A percentile compares a stretch with the other conserved stretches of the same genome.
phyloP scores from a whole-genome alignment of 2,888 invertebrate genomes.

The Caenorhabditis sp. region DNA sequence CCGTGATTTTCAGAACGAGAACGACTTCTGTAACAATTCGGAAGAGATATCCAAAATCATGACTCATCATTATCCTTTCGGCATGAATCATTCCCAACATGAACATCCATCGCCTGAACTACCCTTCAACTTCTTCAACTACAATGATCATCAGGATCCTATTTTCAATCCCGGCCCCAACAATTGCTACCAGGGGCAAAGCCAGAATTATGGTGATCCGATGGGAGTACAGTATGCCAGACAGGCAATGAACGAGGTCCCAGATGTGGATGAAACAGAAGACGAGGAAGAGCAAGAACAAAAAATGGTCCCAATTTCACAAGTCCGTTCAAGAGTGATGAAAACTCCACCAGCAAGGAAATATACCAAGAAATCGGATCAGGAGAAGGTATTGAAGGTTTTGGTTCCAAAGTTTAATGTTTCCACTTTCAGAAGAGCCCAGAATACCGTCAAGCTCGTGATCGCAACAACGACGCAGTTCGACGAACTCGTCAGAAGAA shows the following conservation, averaged over 20 bases:
- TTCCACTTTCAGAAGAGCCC: not conserved
- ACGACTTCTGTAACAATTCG: not conserved
- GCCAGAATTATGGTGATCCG: not conserved
- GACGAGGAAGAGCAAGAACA: conserved; percentile 2
- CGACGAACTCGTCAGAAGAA: conserved; percentile 6
- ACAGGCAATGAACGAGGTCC: too few relatives aligned
- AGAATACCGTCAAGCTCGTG: not conserved
- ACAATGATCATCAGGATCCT: not conserved
- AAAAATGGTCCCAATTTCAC: too few relatives aligned
- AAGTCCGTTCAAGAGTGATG: not conserved
- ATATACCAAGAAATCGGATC: conserved; percentile 6
- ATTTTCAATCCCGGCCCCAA: not conserved
- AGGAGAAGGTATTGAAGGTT: conserved; percentile 5
- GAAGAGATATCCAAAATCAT: not conserved
- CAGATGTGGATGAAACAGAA: not conserved
- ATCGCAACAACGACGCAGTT: conserved; percentile 25
- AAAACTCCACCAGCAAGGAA: not conserved
- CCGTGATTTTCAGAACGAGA: not conserved
- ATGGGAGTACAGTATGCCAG: not conserved
- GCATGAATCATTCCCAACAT: not conserved
- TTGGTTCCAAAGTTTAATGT: not conserved
- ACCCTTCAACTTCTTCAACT: not conserved
- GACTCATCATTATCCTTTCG: not conserved
- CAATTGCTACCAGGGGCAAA: not conserved
- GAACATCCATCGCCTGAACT: not conserved